These are phyloP conservation scores for Chondrilla cf. caribensis DNA, from an alignment of 37 sponge, comb jelly and placozoan genomes.

Conservation along the genomic window DNA sequence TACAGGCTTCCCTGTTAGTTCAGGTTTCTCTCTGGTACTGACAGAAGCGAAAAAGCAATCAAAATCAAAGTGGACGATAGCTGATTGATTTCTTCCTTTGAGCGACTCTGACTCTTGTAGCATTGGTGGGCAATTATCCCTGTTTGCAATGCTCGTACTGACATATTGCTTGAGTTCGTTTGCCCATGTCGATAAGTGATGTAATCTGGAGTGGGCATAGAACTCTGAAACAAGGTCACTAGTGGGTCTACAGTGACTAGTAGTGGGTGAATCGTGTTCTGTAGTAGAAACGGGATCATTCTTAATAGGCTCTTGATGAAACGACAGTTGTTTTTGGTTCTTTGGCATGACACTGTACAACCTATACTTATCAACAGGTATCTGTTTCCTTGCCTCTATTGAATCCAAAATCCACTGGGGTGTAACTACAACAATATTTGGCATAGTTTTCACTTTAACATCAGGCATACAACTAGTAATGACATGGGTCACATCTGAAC, in stretches of 20 bases:
- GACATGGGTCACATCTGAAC: conserved; percentile 75
- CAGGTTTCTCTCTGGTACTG: conserved; percentile 46
- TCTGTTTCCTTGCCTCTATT: conserved; percentile 46
- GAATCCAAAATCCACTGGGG: conserved; percentile 70
- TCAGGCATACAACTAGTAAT: conserved; percentile 82
- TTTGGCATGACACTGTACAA: conserved; percentile 26
- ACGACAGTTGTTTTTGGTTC: conserved; percentile 41
- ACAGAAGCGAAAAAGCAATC: conserved; percentile 96
- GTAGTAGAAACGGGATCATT: neutral
- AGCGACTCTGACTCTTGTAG: conserved; percentile 28
- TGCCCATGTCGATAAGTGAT: conserved; percentile 87
- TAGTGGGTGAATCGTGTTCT: neutral
- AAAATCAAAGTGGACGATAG: conserved; percentile 83
- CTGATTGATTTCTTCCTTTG: neutral
- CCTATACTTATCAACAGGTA: conserved; percentile 44
- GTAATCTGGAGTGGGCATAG: conserved; percentile 85
- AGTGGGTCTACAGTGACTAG: neutral
- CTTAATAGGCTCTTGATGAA: neutral
- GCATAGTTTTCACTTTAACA: conserved; percentile 67
- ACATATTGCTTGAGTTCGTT: conserved; percentile 74
- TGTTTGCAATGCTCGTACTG: conserved; percentile 18
- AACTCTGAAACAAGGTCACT: conserved; percentile 74
- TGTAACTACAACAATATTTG: conserved; percentile 31
- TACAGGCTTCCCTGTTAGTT: conserved; percentile 77
- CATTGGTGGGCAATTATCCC: conserved; percentile 14